Base-by-base conservation (phyloP, 2,113 vertebrate species). In the Coreoperca whiteheadi region DNA sequence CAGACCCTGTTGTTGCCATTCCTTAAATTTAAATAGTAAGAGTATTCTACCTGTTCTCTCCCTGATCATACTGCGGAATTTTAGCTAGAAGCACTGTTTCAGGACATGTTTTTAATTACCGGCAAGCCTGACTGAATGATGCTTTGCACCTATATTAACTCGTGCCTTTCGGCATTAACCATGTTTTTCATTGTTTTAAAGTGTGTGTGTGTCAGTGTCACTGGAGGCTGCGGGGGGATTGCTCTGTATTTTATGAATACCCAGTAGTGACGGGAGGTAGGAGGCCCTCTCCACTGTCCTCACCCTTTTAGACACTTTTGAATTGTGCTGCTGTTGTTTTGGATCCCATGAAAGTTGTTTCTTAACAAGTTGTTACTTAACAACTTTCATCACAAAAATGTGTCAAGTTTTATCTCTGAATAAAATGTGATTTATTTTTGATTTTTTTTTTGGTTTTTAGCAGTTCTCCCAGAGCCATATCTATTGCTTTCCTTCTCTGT, bases 261-360 rank as follows among this genome's bases (percentile, higher is more conserved):
- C 59, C 64, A 65, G 56, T 66, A 83, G 84, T 90, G 84, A 90
- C 88, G 86, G 46, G 68, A 71, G 30, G 72, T 61, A 32, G 79
- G 81, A 84, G 66, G 74, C 65, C 50, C 41, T 67, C 63, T 74
- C 79, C 60, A 3, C 80, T 73, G 50, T 85, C 81, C 65, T 56
- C n/a, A 56, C 57, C 69, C 68, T 77, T 63, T 81, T 85, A 77
- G 61, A 83, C 43, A 37, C 63, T 78, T 65, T 68, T 56, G 46
- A 72, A 30, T 34, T 75, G 72, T 43, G 66, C 50, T n/a, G 30
- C 81, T 89, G 88, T 91, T 74, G 9, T 80, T 84, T 90, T 74
- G 39, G 25, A 88, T 88, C 66, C 30, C 60, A 56, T 72, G 50
- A 69, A 70, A 63, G 34, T 79, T 74, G 61, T 54, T 73, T 61